Percentiles rank a stretch among this genome's conserved stretches.
Evolutionary conservation across 2,888 invertebrate genomes (phyloP).

Genomic region (Tenthredo amoena): DNA sequence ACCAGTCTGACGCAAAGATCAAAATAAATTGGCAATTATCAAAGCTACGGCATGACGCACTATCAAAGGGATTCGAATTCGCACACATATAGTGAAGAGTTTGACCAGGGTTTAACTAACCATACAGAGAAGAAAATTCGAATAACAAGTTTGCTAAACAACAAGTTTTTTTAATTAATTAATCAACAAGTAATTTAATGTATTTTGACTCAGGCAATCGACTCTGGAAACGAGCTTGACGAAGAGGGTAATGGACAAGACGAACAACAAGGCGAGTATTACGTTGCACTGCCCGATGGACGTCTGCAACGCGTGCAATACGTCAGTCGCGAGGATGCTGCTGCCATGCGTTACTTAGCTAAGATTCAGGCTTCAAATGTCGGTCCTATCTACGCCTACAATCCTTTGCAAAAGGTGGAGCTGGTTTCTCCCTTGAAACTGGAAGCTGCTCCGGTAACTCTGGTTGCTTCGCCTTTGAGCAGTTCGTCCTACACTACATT

Average conservation of each 20-base stretch:
- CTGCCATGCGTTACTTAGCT: slow-evolving; percentile 48
- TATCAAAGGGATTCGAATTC: slow-evolving; percentile 35
- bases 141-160: not conserved
- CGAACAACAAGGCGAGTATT: slow-evolving; percentile 46
- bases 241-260: slow-evolving; percentile 37
- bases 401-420: slow-evolving; percentile 49
- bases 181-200: not conserved
- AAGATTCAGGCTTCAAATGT: slow-evolving; percentile 52
- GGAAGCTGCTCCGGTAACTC: slow-evolving; percentile 34
- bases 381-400: slow-evolving; percentile 52
- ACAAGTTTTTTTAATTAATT: not conserved
- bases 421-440: slow-evolving; percentile 38
- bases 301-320: slow-evolving; percentile 52
- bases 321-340: slow-evolving; percentile 51
- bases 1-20: slow-evolving; percentile 40
- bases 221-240: slow-evolving; percentile 48
- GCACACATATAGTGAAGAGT: not conserved
- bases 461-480: slow-evolving; percentile 30
- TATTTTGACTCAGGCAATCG: not conserved
- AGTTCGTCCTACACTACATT: slow-evolving; percentile 51
- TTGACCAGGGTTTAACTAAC: slow-evolving; percentile 11
- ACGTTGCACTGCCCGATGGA: slow-evolving; percentile 50
- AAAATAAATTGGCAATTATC: slow-evolving; percentile 45
- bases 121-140: not conserved
- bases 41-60: not conserved